Evolutionary conservation across 2,888 invertebrate species (phyloP), one percentile per base, ranked within the genome.

Genomic region (Litoditis marina): DNA sequence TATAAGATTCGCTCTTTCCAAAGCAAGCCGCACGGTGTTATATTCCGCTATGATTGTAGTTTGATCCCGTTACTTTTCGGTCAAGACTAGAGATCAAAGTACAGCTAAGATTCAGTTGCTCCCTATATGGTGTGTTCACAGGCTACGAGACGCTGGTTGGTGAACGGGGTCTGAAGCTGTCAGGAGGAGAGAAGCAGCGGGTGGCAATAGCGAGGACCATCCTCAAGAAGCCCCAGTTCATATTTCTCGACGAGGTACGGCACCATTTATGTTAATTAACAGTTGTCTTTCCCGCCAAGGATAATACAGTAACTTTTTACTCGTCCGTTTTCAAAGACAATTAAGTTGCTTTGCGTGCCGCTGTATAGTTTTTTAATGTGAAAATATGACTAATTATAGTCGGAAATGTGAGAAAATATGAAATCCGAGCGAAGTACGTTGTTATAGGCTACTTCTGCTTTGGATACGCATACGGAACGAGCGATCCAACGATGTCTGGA

Each of bases 141-240:
- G 85, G 83, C 58, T 85, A 85, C 75, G 83, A 84, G 2, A 86
- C 85, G n/a, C 66, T 84, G 61, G 86, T 96, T 25, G 96, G 96
- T 6, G 96, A 96, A 85, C 87, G 96, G 82, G 96, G 96, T 5
- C 85, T 96, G 63, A 89, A 94, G 69, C 86, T 96, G 65, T 94
- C 94, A 83, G 96, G 96, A 1, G 96, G 96, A 1, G 96, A 96
- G 84, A 96, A 98, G 82, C 96, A 98, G 84, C 87, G 95, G 72
- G 92, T 96, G 62, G 96, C 95, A 0, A 96, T 96, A 70, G 96
- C 96, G 0, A 86, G 96, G 68, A 95, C 95, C 0, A 87, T 98
- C 28, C 87, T 98, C 28, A 96, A 96, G 84, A 88, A 91, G 2
- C 95, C 95, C 0, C 88, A 89, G 39, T 90, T 95, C 66, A 91